Evolutionary conservation across 1,140 invertebrate genomes (phyloP).

Genomic region (Sinella curviseta): DNA sequence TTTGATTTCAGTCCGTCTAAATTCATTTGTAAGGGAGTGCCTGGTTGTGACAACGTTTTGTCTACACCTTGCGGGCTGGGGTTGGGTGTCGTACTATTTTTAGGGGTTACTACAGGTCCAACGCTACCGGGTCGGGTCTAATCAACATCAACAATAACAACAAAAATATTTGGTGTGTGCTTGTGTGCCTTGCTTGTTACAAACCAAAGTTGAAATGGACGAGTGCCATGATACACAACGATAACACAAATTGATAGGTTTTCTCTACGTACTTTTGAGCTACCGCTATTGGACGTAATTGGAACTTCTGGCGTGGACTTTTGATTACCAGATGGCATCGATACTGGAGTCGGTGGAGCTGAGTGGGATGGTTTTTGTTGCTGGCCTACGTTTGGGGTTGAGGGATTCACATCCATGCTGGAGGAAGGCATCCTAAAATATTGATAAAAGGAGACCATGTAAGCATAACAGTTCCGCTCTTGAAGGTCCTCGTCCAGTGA

Average conservation of each 20-base stretch:
- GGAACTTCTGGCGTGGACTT: conserved; percentile 42
- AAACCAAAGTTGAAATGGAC: too few relatives aligned
- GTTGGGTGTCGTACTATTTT: conserved; percentile 49
- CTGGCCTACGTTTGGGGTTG: conserved; percentile 43
- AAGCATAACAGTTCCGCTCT: neutral
- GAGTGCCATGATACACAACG: too few relatives aligned
- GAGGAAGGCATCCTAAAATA: conserved; percentile 49
- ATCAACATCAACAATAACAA: conserved; percentile 5
- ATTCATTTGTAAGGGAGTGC: conserved; percentile 49
- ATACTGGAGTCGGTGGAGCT: conserved; percentile 47
- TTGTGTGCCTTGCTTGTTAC: neutral
- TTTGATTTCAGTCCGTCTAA: conserved; percentile 42
- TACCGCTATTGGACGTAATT: conserved; percentile 32
- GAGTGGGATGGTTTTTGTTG: conserved; percentile 49
- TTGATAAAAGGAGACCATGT: conserved; percentile 8
- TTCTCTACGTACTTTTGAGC: conserved; percentile 46
- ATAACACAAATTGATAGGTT: too few relatives aligned
- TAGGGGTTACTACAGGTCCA: conserved; percentile 46
- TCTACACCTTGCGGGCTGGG: conserved; percentile 47
- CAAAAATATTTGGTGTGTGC: neutral
- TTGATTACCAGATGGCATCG: conserved; percentile 39
- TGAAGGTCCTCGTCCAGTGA: too few relatives aligned
- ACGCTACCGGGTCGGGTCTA: conserved; percentile 48
- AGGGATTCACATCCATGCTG: conserved; percentile 50
- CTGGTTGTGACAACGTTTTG: conserved; percentile 46